Conservation (phyloP, 2,113 vertebrate genomes). For the Peromyscus leucopus region DNA sequence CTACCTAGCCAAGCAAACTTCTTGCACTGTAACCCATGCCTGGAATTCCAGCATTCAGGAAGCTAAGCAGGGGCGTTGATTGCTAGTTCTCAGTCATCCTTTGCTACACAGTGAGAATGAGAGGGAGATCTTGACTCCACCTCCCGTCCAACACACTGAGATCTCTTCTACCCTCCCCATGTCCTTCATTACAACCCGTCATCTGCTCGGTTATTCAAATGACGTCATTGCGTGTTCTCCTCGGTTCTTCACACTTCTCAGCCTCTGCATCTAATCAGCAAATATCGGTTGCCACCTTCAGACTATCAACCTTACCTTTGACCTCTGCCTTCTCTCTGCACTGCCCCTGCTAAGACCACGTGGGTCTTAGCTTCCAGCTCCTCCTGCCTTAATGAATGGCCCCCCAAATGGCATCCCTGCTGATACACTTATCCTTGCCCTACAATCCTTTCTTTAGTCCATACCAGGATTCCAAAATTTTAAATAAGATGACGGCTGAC, state of each 20-base stretch:
- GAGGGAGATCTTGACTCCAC: background rate
- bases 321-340: background rate
- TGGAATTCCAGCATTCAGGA: background rate
- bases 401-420: background rate
- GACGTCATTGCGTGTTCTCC: background rate
- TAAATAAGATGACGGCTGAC: background rate
- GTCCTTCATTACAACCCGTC: background rate
- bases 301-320: background rate
- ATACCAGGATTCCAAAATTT: background rate
- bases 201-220: background rate
- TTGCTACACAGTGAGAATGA: background rate
- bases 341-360: background rate
- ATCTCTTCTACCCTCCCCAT: background rate
- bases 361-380: background rate
- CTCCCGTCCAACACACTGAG: background rate
- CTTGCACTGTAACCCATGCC: background rate
- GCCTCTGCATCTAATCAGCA: background rate
- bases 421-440: background rate
- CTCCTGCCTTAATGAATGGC: background rate
- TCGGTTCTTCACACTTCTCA: background rate
- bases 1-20: background rate
- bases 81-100: background rate
- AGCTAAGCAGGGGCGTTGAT: background rate
- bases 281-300: background rate
- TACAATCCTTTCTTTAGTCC: background rate